Evolutionary conservation across 2,888 invertebrate species (phyloP), one percentile per base, ranked within the genome.

Genomic region (Drosophila anomelani): DNA sequence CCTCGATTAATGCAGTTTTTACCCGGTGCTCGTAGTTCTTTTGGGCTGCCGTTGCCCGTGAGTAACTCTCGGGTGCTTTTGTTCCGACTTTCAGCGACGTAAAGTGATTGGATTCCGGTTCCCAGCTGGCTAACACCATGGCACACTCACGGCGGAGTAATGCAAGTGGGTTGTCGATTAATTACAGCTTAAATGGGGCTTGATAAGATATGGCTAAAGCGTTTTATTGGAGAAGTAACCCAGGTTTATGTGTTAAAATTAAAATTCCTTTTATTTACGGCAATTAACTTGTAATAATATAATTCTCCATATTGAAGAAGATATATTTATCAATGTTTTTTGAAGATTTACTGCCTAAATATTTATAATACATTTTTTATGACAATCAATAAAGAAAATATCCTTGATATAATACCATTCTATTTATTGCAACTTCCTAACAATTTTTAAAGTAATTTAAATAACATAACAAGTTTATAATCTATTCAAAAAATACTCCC

Each of bases 31-130:
- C 5, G 29, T 26, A 53, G 51, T 53, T 36, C 43, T 43, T 58
- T 60, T 74, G 69, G 60, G 64, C 59, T 69, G 41, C 59, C 72
- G 61, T 70, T 68, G 43, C 59, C 72, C 61, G 41, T 73, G 74
- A 56, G 63, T 51, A 64, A 49, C 51, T 67, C 58, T 43, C 10
- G 53, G 44, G 51, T 62, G 76, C 57, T 34, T 47, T 69, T 72
- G 58, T 61, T 63, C 54, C 51, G 32, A 49, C 54, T 85, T 82
- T 85, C 78, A 85, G 88, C 75, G 69, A 74, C 53, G 78, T 51
- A 85, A 85, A 82, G 88, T 88, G 83, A 68, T 57, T 76, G 43
- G 59, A 57, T 67, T 67, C 39, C 43, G 47, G 51, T 56, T 64
- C 59, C 10, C 20, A 26, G 39, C 43, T 23, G 29, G 17, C n/a